Percentiles rank a stretch among this genome's conserved stretches.
phyloP scores from a whole-genome alignment of 2,888 invertebrate genomes.

The Aphodius sticticus region DNA sequence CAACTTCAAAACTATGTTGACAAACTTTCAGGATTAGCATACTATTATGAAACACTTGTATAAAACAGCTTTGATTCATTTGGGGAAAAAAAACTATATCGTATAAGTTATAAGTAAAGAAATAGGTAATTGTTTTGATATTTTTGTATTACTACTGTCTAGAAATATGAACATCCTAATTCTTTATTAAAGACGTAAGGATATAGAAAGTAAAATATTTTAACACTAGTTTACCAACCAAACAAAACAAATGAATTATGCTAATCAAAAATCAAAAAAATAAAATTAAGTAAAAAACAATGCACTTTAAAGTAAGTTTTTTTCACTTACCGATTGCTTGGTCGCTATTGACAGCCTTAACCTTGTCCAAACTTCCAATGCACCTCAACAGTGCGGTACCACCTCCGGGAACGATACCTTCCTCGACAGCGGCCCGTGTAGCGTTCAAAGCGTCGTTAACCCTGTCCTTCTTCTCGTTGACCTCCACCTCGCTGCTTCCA shows the following conservation, averaged over 20 bases:
- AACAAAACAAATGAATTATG: background rate
- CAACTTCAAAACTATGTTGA: too few species aligned
- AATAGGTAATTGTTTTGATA: too few species aligned
- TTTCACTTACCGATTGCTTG: conserved; percentile 56
- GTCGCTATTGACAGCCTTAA: conserved; percentile 57
- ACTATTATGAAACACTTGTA: too few species aligned
- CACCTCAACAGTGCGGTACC: conserved; percentile 61
- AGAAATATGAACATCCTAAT: too few species aligned
- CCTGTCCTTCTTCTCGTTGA: conserved; percentile 63
- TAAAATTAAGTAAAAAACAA: background rate
- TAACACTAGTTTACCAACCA: too few species aligned
- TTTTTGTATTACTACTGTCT: too few species aligned
- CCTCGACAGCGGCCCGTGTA: conserved; percentile 63
- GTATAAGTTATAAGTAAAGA: too few species aligned
- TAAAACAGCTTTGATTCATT: too few species aligned
- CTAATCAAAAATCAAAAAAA: background rate
- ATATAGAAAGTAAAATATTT: too few species aligned
- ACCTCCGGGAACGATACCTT: conserved; percentile 63
- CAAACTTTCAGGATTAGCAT: too few species aligned
- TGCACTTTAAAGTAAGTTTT: background rate
- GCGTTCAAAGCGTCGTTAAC: conserved; percentile 63
- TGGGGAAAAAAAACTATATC: too few species aligned
- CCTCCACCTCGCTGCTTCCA: conserved; percentile 62
- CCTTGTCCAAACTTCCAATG: conserved; percentile 52
- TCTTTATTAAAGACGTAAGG: background rate